Conservation (phyloP, 2,113 vertebrate genomes). For the Phodopus roborovskii region DNA sequence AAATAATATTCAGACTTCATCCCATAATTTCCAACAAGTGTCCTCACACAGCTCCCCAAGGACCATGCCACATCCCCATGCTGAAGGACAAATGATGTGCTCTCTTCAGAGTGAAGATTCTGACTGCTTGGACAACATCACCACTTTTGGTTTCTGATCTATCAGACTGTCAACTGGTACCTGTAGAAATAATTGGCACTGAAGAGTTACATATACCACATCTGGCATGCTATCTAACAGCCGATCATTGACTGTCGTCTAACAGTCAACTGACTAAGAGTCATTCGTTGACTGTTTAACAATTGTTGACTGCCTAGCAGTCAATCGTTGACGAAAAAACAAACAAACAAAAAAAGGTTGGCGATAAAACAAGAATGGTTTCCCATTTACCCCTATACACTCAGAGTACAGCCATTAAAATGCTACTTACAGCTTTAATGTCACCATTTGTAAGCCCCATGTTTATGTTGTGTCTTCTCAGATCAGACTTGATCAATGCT, state of each 20-base stretch:
- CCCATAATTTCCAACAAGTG: conserved; percentile 32
- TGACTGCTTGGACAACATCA: conserved; percentile 75
- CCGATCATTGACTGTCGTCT: too few relatives aligned
- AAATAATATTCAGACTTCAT: conserved; percentile 38
- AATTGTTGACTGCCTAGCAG: background rate
- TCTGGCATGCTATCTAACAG: background rate
- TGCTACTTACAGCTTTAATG: conserved; percentile 89
- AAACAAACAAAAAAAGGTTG: background rate
- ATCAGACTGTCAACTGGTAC: conserved; percentile 85
- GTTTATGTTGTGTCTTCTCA: conserved; percentile 94
- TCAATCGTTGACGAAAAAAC: background rate
- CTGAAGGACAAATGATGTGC: too few relatives aligned
- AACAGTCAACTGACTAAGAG: too few relatives aligned
- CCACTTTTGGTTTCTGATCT: conserved; percentile 79
- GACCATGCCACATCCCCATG: too few relatives aligned
- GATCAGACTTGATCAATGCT: conserved; percentile 96
- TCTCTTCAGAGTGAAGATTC: conserved; percentile 75
- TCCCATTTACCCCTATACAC: background rate
- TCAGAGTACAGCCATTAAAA: background rate
- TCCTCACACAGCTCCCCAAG: conserved; percentile 7
- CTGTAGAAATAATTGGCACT: conserved; percentile 72
- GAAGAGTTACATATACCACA: background rate
- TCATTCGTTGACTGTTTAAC: too few relatives aligned
- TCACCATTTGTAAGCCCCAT: conserved; percentile 81
- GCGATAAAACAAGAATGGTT: background rate